Base-by-base conservation (phyloP, 2,888 invertebrate species). In the Meiosimyza platycephala region DNA sequence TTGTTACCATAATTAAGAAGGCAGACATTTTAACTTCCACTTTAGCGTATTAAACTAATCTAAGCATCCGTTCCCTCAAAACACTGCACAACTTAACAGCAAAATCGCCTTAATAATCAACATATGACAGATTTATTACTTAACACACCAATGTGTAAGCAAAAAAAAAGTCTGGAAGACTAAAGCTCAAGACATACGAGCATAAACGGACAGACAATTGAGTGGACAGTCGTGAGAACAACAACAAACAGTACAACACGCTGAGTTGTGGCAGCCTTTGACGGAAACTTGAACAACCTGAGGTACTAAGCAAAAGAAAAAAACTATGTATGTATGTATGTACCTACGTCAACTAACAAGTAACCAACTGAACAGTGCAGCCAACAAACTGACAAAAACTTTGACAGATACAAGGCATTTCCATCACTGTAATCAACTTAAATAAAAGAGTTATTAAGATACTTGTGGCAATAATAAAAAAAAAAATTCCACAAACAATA, bases 71-170 rank as follows among this genome's bases (percentile, higher is more conserved):
- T 73, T 71, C 76, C 40, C 7, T 40, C 3, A 40, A 40, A 40
- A 40, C 40, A 40, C 40, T 2, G 40, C 3, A 40, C 2, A 40
- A 40, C 40, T 40, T 40, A 40, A 40, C 75, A 78, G 76, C 73
- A 76, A 76, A 78, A 75, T 75, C 40, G 7, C 76, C 52, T 76
- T 78, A 76, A 76, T 77, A 78, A 76, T 84, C 84, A 84, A 82
- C 82, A 82, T 82, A 79, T 84, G 84, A 83, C 85, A 83, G 83
- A 83, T 83, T 84, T 84, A 84, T 83, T 84, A 83, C 85, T 80
- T 79, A 78, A 77, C 77, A 52, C 69, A 72, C 72, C 72, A 55
- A 54, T 67, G 73, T 73, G 73, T 54, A 55, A 47, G 57, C 12
- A 47, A 9, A 3, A 1, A 33, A 40, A 40, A 40, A 40, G 6